Percentiles rank a stretch among this genome's conserved stretches.
Evolutionary conservation across 1,140 invertebrate species (phyloP).

Genomic region (Zaprionus taronus): DNA sequence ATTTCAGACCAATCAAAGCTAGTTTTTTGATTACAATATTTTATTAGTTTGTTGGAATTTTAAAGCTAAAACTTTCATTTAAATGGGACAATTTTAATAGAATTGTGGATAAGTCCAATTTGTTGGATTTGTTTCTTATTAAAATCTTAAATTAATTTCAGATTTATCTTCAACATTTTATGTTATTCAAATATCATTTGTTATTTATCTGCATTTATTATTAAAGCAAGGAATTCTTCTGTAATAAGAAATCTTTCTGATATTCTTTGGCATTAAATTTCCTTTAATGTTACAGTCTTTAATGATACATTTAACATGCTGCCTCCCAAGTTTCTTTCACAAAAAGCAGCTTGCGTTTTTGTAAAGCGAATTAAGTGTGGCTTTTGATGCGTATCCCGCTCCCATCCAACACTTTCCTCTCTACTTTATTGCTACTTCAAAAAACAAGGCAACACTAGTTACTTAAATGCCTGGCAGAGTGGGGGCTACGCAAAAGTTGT

Average conservation of each 20-base stretch:
- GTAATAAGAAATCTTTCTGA: background rate
- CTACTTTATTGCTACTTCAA: background rate
- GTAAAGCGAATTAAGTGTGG: constrained; percentile 72
- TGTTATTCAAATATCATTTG: background rate
- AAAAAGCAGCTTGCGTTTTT: constrained; percentile 50
- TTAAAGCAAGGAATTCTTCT: too few species aligned
- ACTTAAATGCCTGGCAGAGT: constrained; percentile 37
- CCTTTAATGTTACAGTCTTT: background rate
- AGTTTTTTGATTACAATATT: too few species aligned
- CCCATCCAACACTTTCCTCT: background rate
- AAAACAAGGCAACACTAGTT: constrained; percentile 32
- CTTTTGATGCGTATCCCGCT: constrained; percentile 47
- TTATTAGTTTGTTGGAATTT: too few species aligned
- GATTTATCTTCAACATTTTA: background rate
- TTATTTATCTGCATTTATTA: background rate
- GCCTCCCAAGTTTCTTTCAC: background rate
- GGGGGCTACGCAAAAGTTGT: background rate
- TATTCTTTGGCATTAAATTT: background rate
- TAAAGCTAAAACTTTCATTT: too few species aligned
- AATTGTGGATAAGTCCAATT: too few species aligned
- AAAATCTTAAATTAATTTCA: too few species aligned
- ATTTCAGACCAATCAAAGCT: too few species aligned
- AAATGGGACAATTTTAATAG: too few species aligned
- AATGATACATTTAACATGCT: background rate
- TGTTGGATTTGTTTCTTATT: too few species aligned